Conservation (phyloP, 2,113 vertebrate species). For the Stigmatopora argus region DNA sequence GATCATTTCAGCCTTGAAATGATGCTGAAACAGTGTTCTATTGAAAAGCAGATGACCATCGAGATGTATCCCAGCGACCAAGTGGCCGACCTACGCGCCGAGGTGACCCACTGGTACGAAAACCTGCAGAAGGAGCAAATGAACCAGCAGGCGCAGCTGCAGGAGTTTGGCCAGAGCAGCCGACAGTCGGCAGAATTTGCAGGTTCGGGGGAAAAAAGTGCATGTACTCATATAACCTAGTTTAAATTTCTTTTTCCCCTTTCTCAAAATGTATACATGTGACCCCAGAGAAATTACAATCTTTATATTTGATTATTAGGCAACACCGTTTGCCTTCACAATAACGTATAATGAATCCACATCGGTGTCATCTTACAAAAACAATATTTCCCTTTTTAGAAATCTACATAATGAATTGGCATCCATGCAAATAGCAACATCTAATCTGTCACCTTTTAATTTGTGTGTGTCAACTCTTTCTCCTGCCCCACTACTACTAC, state of each 20-base stretch:
- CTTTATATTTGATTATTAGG: too few species aligned
- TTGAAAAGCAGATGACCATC: constrained; percentile 86
- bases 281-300: too few species aligned
- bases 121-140: constrained; percentile 98
- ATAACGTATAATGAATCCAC: too few species aligned
- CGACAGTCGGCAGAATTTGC: constrained; percentile 87
- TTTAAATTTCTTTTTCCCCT: too few species aligned
- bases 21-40: background rate
- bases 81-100: constrained; percentile 92
- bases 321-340: too few species aligned
- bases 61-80: constrained; percentile 99
- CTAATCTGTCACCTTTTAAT: too few species aligned
- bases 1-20: background rate
- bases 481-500: too few species aligned
- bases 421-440: too few species aligned
- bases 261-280: too few species aligned
- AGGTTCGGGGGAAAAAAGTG: constrained; percentile 61
- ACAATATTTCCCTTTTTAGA: background rate
- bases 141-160: constrained; percentile 96
- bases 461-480: too few species aligned
- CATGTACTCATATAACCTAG: too few species aligned
- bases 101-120: constrained; percentile 99
- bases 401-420: background rate
- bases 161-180: constrained; percentile 94
- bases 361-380: too few species aligned